Conservation (phyloP, 1,140 invertebrate genomes). For the Propsilocerus akamusi region DNA sequence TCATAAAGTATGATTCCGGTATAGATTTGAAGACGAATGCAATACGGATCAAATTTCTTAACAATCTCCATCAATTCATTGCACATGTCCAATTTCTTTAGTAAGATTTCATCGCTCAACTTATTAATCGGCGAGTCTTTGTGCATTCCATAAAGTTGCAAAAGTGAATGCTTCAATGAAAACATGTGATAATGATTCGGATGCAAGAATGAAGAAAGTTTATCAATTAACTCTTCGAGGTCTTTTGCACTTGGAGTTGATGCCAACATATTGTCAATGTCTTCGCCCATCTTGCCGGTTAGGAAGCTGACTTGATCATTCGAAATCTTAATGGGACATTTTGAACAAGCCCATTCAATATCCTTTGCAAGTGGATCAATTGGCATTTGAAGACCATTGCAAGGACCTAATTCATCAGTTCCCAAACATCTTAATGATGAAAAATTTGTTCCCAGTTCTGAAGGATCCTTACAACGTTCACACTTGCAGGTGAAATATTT, state of each 20-base stretch:
- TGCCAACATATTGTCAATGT: slow-evolving; percentile 45
- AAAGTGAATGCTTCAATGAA: slow-evolving; percentile 55
- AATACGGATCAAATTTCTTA: slow-evolving; percentile 43
- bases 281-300: slow-evolving; percentile 42
- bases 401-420: slow-evolving; percentile 28
- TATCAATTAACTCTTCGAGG: slow-evolving; percentile 39
- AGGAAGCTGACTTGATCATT: slow-evolving; percentile 30
- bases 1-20: slow-evolving; percentile 50
- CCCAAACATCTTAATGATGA: slow-evolving; percentile 52
- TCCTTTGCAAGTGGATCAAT: slow-evolving; percentile 42
- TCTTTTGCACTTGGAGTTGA: slow-evolving; percentile 33
- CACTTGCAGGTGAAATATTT: slow-evolving; percentile 69
- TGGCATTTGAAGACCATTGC: slow-evolving; percentile 43
- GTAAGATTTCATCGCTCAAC: slow-evolving; percentile 32
- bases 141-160: slow-evolving; percentile 55
- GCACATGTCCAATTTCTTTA: slow-evolving; percentile 45
- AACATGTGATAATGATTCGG: slow-evolving; percentile 66
- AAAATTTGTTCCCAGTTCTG: slow-evolving; percentile 55
- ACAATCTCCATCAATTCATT: slow-evolving; percentile 42
- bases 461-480: slow-evolving; percentile 51
- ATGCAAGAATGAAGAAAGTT: slow-evolving; percentile 47
- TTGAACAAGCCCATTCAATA: slow-evolving; percentile 53
- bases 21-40: slow-evolving; percentile 47
- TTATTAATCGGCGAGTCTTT: slow-evolving; percentile 32
- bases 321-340: slow-evolving; percentile 38